Evolutionary conservation across 2,888 invertebrate species (phyloP).

Genomic region (Mongoloraphidia duomilia): DNA sequence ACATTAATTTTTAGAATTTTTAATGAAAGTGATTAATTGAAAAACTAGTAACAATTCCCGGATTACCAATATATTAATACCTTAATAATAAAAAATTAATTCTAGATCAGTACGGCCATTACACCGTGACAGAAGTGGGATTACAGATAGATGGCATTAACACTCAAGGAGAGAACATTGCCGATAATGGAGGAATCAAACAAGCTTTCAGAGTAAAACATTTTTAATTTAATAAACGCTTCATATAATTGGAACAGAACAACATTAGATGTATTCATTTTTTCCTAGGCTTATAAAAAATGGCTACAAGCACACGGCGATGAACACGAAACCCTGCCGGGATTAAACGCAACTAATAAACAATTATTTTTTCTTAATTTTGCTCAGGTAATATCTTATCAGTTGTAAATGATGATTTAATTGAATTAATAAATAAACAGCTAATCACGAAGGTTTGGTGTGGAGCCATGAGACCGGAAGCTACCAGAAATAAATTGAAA

Average conservation of each 20-base stretch:
- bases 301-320: conserved; percentile 53
- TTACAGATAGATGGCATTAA: conserved; percentile 61
- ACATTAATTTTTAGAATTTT: neutral
- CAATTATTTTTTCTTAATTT: conserved; percentile 86
- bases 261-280: neutral
- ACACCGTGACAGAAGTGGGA: conserved; percentile 64
- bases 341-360: conserved; percentile 57
- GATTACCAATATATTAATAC: neutral
- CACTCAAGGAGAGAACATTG: conserved; percentile 87
- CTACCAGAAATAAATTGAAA: conserved; percentile 62
- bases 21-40: too few species aligned
- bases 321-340: conserved; percentile 48
- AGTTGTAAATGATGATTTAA: neutral
- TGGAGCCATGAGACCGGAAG: conserved; percentile 68
- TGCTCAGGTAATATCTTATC: conserved; percentile 43
- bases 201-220: conserved; percentile 54
- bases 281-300: conserved; percentile 53
- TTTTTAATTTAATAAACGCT: neutral
- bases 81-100: neutral
- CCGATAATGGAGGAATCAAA: conserved; percentile 91
- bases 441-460: conserved; percentile 49
- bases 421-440: neutral
- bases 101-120: conserved; percentile 68
- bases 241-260: neutral
- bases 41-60: too few species aligned